Conservation (phyloP, 2,113 vertebrate species). For the Amphilophus citrinellus region DNA sequence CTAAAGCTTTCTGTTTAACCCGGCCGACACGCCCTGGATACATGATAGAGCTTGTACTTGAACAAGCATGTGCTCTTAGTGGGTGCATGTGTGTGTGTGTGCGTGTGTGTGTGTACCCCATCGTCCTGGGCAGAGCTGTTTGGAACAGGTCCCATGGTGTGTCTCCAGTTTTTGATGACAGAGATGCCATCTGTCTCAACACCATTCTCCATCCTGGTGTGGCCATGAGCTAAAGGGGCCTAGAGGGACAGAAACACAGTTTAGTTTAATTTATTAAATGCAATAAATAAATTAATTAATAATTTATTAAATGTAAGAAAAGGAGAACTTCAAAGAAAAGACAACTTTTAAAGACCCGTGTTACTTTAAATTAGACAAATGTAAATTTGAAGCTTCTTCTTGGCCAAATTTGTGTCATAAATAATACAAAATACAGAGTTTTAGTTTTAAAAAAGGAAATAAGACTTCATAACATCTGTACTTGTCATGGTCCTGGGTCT, state of each 20-base stretch:
- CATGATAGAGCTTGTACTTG: not conserved
- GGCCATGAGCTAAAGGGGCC: constrained; percentile 49
- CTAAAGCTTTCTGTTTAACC: constrained; percentile 23
- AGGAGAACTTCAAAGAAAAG: not conserved
- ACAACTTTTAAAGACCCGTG: not conserved
- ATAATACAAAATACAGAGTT: rapidly evolving
- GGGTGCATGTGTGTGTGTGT: constrained; percentile 18
- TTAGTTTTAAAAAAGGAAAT: not conserved
- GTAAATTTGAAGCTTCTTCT: not conserved
- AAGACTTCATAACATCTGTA: no score
- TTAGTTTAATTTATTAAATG: not conserved
- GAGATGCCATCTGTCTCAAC: constrained; percentile 47
- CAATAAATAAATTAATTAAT: not conserved
- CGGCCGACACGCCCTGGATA: constrained; percentile 45
- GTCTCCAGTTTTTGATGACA: constrained; percentile 79
- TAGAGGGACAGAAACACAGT: constrained; percentile 37
- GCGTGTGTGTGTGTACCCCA: constrained; percentile 56
- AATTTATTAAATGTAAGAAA: not conserved
- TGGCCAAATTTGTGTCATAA: not conserved
- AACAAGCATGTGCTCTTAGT: not conserved
- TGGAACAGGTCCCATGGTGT: constrained; percentile 69
- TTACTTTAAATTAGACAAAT: not conserved
- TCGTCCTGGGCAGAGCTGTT: constrained; percentile 67
- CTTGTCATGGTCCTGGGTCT: no score
- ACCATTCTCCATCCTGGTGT: constrained; percentile 70